These are phyloP conservation scores for Bombus impatiens DNA, from an alignment of 1,140 invertebrate species.

Conservation along the genomic window DNA sequence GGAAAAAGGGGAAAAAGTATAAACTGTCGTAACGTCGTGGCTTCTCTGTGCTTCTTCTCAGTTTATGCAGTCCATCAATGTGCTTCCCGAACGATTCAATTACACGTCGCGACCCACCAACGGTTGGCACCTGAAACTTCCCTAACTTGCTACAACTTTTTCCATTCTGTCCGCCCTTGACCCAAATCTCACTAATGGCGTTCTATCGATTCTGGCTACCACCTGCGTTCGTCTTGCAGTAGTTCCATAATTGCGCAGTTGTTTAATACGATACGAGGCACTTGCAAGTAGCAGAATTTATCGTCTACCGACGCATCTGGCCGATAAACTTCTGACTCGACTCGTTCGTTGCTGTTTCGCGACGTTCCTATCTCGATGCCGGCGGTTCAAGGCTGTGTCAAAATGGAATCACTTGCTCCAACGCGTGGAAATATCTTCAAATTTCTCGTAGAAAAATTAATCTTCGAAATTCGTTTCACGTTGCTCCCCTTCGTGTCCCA, in stretches of 20 bases:
- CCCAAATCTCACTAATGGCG: background rate
- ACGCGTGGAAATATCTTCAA: too few species aligned
- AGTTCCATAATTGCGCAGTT: background rate
- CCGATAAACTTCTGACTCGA: background rate
- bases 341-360: background rate
- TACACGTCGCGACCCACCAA: background rate
- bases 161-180: conserved; percentile 34
- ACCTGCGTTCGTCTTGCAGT: background rate
- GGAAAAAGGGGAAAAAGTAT: too few species aligned
- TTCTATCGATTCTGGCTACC: conserved; percentile 22
- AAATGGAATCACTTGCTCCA: too few species aligned
- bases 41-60: too few species aligned
- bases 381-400: too few species aligned
- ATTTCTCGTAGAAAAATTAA: too few species aligned
- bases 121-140: conserved; percentile 6
- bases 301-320: background rate
- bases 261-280: too few species aligned
- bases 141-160: conserved; percentile 17
- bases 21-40: background rate
- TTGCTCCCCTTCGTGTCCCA: too few species aligned
- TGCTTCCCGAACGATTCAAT: background rate
- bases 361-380: too few species aligned
- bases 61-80: background rate
- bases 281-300: too few species aligned
- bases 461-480: too few species aligned